phyloP scores from a whole-genome alignment of 2,797 vertebrate species.

The Falco columbarius region DNA sequence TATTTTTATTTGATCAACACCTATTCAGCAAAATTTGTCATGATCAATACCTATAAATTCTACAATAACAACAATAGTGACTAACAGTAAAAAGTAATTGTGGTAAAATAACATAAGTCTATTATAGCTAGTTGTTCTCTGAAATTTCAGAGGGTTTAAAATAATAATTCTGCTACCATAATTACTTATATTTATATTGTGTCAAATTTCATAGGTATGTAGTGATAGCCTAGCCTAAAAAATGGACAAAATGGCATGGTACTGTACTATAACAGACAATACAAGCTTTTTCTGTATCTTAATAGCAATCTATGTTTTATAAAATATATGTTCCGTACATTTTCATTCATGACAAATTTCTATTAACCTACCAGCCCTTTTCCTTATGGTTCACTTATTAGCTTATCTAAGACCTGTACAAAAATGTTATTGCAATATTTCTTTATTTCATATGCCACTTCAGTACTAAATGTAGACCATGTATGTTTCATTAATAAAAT shows the following conservation, averaged over 20 bases:
- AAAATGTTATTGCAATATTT: not conserved
- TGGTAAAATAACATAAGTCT: not conserved
- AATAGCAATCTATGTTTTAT: not conserved
- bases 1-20: not conserved
- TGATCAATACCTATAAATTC: not conserved
- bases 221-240: not conserved
- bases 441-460: not conserved
- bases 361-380: not conserved
- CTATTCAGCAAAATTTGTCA: not conserved
- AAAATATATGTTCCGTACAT: not conserved
- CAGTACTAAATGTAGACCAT: not conserved
- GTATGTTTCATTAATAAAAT: not conserved
- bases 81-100: not conserved
- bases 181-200: not conserved
- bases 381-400: not conserved
- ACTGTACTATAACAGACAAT: not conserved
- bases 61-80: not conserved
- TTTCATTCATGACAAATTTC: not conserved
- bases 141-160: not conserved
- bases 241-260: accelerated
- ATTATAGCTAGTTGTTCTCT: not conserved
- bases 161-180: not conserved
- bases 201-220: not conserved
- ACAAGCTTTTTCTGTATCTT: not conserved
- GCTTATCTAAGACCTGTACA: not conserved